Evolutionary conservation across 2,888 invertebrate genomes (phyloP).

Genomic region (Lepidonotus clava): DNA sequence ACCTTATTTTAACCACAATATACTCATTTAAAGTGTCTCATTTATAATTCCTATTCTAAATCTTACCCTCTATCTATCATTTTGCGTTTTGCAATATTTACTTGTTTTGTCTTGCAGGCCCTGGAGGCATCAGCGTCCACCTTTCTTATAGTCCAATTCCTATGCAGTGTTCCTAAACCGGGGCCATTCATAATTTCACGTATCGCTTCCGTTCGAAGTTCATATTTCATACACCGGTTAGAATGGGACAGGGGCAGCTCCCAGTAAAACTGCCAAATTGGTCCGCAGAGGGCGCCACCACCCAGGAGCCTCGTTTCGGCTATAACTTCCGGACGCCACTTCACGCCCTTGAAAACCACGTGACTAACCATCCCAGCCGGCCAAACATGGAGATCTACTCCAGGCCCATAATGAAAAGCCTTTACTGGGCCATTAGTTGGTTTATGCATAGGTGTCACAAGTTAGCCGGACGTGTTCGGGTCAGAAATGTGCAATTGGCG

Average conservation of each 20-base stretch:
- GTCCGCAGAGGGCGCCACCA: neutral
- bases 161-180: neutral
- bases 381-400: constrained; percentile 41
- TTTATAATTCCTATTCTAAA: too few species aligned
- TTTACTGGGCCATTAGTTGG: constrained; percentile 38
- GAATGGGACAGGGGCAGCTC: neutral
- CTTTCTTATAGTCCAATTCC: too few species aligned
- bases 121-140: too few species aligned
- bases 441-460: constrained; percentile 52
- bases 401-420: constrained; percentile 26
- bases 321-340: constrained; percentile 41
- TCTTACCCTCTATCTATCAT: too few species aligned
- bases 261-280: constrained; percentile 51
- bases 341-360: constrained; percentile 38
- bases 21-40: too few species aligned
- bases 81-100: too few species aligned
- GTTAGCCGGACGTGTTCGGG: constrained; percentile 34
- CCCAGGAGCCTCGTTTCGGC: constrained; percentile 31
- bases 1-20: too few species aligned
- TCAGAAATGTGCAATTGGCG: constrained; percentile 50
- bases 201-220: constrained; percentile 35
- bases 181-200: neutral
- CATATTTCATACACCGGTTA: constrained; percentile 43
- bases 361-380: constrained; percentile 31
- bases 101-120: too few species aligned